Conservation (phyloP, 2,113 vertebrate species). For the Macrotus californicus region DNA sequence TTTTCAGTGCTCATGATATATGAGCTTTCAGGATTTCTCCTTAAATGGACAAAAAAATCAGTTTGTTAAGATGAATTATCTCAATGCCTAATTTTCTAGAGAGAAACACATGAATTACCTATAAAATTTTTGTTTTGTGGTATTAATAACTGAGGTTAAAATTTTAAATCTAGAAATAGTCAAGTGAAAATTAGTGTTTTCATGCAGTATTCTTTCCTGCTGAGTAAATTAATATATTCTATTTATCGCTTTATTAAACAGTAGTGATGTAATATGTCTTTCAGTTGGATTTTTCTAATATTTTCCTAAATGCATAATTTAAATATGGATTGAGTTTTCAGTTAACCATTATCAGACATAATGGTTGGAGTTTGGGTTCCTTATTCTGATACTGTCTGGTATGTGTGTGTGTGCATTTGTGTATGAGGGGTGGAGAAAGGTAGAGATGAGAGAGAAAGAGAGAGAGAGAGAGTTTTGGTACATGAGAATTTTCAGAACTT, state of each 20-base stretch:
- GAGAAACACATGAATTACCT: background rate
- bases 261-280: background rate
- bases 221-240: constrained; percentile 5
- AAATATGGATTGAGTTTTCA: background rate
- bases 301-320: background rate
- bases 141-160: background rate
- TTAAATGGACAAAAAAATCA: background rate
- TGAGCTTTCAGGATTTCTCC: background rate
- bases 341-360: background rate
- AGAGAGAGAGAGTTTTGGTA: background rate
- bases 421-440: background rate
- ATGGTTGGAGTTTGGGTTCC: background rate
- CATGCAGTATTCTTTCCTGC: background rate
- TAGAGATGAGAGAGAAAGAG: background rate
- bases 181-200: constrained; percentile 13
- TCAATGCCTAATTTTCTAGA: background rate
- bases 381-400: background rate
- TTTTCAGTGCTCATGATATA: background rate
- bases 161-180: background rate
- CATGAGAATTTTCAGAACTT: background rate
- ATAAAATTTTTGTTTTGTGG: background rate
- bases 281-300: constrained; percentile 9
- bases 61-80: background rate
- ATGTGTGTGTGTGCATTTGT: background rate
- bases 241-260: background rate